A percentile compares a stretch with the other conserved stretches of the same genome.
phyloP scores from a whole-genome alignment of 2,113 vertebrate species.

The Paraplagusia blochii region DNA sequence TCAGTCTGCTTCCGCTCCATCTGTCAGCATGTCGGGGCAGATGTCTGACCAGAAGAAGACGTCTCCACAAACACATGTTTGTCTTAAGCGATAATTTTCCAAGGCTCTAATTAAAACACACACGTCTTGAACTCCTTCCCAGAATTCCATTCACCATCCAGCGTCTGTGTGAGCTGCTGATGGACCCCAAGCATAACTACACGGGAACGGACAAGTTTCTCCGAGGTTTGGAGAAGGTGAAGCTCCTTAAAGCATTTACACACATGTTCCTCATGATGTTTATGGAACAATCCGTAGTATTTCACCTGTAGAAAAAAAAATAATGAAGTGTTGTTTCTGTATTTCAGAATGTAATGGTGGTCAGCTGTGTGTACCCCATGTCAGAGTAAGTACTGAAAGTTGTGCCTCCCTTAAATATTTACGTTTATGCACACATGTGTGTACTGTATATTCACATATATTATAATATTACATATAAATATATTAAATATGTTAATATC shows the following conservation, averaged over 20 bases:
- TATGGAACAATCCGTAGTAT: too few species aligned
- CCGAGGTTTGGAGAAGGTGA: slow-evolving; percentile 95
- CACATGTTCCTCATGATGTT: too few species aligned
- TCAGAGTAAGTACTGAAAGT: slow-evolving; percentile 86
- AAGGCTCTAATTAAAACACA: too few species aligned
- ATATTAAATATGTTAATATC: too few species aligned
- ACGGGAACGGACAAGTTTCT: slow-evolving; percentile 96
- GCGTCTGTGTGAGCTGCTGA: slow-evolving; percentile 93
- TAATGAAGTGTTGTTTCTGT: neutral
- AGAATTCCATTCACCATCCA: slow-evolving; percentile 98
- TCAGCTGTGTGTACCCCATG: slow-evolving; percentile 91
- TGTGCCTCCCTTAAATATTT: slow-evolving; percentile 1
- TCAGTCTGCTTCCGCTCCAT: too few species aligned
- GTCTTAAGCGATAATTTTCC: too few species aligned
- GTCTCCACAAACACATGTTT: too few species aligned
- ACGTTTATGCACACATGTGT: too few species aligned
- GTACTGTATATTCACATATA: too few species aligned
- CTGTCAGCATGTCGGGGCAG: too few species aligned
- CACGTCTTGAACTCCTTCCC: slow-evolving; percentile 40
- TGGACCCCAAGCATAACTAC: slow-evolving; percentile 94
- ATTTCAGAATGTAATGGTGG: slow-evolving; percentile 96
- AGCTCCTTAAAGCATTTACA: neutral
- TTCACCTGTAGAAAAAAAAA: neutral
- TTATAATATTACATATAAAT: too few species aligned
- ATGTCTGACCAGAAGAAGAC: too few species aligned